Evolutionary conservation across 2,113 vertebrate genomes (phyloP), one percentile per base, ranked within the genome.

Genomic region (Bos javanicus): DNA sequence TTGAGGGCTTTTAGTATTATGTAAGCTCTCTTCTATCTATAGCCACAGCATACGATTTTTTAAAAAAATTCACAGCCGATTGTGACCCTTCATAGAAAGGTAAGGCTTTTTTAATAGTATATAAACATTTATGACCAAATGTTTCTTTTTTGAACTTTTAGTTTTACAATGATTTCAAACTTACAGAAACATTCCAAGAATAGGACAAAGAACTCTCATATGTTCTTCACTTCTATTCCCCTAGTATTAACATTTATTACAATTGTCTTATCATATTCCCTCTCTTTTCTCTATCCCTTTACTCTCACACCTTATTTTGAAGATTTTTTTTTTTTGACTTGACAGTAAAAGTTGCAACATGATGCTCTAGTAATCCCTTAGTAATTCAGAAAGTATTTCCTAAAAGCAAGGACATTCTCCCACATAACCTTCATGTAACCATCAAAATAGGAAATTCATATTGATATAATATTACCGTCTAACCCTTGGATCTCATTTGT

Each of bases 1-100:
- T 92, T 95, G 67, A 78, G 26, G 87, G 33, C 6, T 84, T 52
- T 95, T 83, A 83, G 43, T 80, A 52, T 90, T 86, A 71, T 30
- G 36, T 76, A 60, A 57, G 7, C 33, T 84, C 1, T 62, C 56
- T 78, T 87, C 91, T 88, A 13, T 48, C 17, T 94, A 17, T 94
- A 78, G 25, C 7, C 15, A 50, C 4, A 60, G 10, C 33, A 30
- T 59, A 9, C 11, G 2, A 36, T 81, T 85, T 60, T 62, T n/a
- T 78, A 43, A 46, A 46, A 46, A 46, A 21, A 78, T 67, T 93
- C 8, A 64, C 23, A 83, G 26, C 23, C 28, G 48, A 67, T 13
- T 91, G 1, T 91, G 23, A 25, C 33, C 36, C 23, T 81, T 97
- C 43, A 57, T 43, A 60, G 80, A 62, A 74, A 74, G 84, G 48